A percentile compares a stretch with the other conserved stretches of the same genome.
phyloP scores from a whole-genome alignment of 2,888 invertebrate genomes.

The Caenorhabditis becei region DNA sequence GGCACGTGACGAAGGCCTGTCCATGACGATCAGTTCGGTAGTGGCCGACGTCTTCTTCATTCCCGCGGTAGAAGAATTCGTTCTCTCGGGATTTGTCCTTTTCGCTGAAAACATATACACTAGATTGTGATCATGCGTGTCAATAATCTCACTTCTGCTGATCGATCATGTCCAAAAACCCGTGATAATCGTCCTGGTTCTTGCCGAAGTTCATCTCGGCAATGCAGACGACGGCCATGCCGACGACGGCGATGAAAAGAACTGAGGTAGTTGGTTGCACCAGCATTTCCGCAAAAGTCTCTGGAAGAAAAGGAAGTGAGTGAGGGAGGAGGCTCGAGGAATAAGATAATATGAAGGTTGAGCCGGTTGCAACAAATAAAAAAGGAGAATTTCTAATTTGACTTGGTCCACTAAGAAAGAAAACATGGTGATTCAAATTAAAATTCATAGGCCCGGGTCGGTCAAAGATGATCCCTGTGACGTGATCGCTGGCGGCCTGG shows the following conservation, averaged over 20 bases:
- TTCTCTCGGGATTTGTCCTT: neutral
- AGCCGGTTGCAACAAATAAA: neutral
- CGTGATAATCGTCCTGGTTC: constrained; percentile 10
- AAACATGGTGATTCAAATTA: neutral
- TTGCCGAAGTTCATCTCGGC: neutral
- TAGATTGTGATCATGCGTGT: too few species aligned
- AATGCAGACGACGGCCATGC: neutral
- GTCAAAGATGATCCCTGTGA: neutral
- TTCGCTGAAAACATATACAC: neutral
- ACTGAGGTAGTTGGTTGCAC: neutral
- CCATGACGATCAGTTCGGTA: constrained; percentile 28
- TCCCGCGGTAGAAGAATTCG: neutral
- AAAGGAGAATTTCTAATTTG: constrained; percentile 1
- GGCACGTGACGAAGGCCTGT: constrained; percentile 14
- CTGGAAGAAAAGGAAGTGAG: too few species aligned
- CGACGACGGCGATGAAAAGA: neutral
- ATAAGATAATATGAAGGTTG: too few species aligned
- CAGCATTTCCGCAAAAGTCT: too few species aligned
- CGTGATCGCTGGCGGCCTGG: neutral
- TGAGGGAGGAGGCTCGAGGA: too few species aligned
- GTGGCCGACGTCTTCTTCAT: neutral
- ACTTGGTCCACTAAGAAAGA: neutral
- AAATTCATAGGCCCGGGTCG: neutral
- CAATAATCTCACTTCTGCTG: neutral
- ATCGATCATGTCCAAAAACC: constrained; percentile 21